phyloP scores from a whole-genome alignment of 2,888 invertebrate species.

The Drymonia ruficornis region DNA sequence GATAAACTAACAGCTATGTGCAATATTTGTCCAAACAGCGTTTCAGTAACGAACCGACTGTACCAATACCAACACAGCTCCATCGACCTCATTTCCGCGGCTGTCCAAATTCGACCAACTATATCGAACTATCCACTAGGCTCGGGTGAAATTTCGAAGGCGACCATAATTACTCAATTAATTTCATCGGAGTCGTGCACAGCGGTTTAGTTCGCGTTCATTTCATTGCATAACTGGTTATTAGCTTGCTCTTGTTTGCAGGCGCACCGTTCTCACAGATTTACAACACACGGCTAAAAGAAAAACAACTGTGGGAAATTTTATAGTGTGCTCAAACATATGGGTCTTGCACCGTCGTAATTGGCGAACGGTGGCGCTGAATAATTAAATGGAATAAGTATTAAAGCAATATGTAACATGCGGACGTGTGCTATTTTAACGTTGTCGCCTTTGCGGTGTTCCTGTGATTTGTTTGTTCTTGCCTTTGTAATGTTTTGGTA shows the following conservation, averaged over 20 bases:
- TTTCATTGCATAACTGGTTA: constrained; percentile 68
- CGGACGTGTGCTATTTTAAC: constrained; percentile 20
- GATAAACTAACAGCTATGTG: neutral
- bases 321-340: constrained; percentile 48
- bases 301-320: constrained; percentile 71
- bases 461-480: too few species aligned
- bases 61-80: constrained; percentile 19
- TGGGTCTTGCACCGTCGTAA: constrained; percentile 41
- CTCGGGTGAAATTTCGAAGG: constrained; percentile 49
- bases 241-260: constrained; percentile 67
- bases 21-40: constrained; percentile 14
- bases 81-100: constrained; percentile 40
- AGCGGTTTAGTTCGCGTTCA: constrained; percentile 54
- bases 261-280: constrained; percentile 63
- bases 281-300: constrained; percentile 56
- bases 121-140: constrained; percentile 12
- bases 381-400: constrained; percentile 33
- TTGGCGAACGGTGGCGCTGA: constrained; percentile 40
- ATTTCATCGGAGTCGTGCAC: constrained; percentile 49
- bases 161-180: constrained; percentile 65
- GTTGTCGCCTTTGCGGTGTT: neutral
- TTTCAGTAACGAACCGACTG: constrained; percentile 20
- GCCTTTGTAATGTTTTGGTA: neutral
- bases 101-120: constrained; percentile 40
- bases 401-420: constrained; percentile 24